Conservation (phyloP, 30 jellyfish, hydroid and myxozoan species). For the Calvadosia cruxmelitensis region DNA sequence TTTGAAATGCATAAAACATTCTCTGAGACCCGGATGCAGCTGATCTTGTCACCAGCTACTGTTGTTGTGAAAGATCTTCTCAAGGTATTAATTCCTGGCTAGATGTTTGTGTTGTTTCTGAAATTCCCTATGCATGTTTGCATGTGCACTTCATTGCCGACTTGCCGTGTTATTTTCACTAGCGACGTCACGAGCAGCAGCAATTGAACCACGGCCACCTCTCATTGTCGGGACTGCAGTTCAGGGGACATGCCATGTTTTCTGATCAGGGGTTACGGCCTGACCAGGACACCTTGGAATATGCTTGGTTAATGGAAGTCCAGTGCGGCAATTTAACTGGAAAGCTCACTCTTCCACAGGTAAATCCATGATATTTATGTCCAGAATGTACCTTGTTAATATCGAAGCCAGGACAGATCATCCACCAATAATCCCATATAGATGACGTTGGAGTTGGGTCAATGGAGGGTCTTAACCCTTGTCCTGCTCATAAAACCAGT, state of each 20-base stretch:
- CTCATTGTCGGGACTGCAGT: conserved; percentile 78
- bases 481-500: too few relatives aligned
- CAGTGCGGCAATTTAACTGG: conserved; percentile 82
- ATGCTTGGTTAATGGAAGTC: conserved; percentile 81
- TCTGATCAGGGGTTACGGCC: conserved; percentile 69
- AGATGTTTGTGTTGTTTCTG: too few relatives aligned
- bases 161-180: conserved; percentile 2
- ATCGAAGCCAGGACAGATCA: too few relatives aligned
- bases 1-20: conserved; percentile 85
- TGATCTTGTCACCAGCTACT: conserved; percentile 76
- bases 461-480: too few relatives aligned
- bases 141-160: not conserved
- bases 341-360: conserved; percentile 37
- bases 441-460: too few relatives aligned
- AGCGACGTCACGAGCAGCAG: conserved; percentile 64
- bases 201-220: conserved; percentile 70
- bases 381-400: too few relatives aligned
- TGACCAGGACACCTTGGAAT: conserved; percentile 78
- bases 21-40: conserved; percentile 82
- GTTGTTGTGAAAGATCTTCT: conserved; percentile 45
- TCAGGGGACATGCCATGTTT: conserved; percentile 95
- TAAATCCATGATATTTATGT: too few relatives aligned
- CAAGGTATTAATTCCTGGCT: too few relatives aligned
- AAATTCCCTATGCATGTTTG: too few relatives aligned
- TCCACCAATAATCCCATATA: too few relatives aligned